phyloP scores from a whole-genome alignment of 2,797 vertebrate species.

The Menidia menidia region DNA sequence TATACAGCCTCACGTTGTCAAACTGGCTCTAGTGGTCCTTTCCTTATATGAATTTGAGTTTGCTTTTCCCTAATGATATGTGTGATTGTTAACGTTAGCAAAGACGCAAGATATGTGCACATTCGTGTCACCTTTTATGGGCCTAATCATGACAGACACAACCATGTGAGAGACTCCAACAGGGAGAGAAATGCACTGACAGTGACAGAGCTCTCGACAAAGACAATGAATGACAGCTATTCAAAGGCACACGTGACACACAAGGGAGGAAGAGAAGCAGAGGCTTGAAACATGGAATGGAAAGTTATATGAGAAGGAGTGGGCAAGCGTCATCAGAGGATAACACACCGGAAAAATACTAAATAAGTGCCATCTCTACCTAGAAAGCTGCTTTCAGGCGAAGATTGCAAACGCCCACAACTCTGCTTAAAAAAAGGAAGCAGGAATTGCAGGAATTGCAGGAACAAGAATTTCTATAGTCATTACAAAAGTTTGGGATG shows the following conservation, averaged over 20 bases:
- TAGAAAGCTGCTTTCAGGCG: constrained; percentile 33
- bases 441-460: not conserved
- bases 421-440: constrained; percentile 12
- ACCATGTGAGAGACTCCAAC: constrained; percentile 67
- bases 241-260: constrained; percentile 36
- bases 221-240: constrained; percentile 54
- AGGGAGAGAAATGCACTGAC: constrained; percentile 39
- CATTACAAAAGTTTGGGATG: constrained; percentile 30
- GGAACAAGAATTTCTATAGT: constrained; percentile 9
- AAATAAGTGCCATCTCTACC: constrained; percentile 31
- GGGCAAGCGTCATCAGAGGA: constrained; percentile 56
- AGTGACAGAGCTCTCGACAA: constrained; percentile 61
- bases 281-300: constrained; percentile 26
- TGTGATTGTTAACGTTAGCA: constrained; percentile 64
- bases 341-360: constrained; percentile 33
- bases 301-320: constrained; percentile 50
- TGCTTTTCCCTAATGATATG: constrained; percentile 42
- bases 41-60: constrained; percentile 42
- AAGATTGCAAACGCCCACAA: constrained; percentile 21
- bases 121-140: constrained; percentile 42
- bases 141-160: constrained; percentile 55
- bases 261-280: constrained; percentile 56
- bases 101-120: constrained; percentile 46
- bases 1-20: too few species aligned
- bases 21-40: constrained; percentile 7